Evolutionary conservation across 2,113 vertebrate species (phyloP), one percentile per base, ranked within the genome.

Genomic region (Dissostichus mawsoni): DNA sequence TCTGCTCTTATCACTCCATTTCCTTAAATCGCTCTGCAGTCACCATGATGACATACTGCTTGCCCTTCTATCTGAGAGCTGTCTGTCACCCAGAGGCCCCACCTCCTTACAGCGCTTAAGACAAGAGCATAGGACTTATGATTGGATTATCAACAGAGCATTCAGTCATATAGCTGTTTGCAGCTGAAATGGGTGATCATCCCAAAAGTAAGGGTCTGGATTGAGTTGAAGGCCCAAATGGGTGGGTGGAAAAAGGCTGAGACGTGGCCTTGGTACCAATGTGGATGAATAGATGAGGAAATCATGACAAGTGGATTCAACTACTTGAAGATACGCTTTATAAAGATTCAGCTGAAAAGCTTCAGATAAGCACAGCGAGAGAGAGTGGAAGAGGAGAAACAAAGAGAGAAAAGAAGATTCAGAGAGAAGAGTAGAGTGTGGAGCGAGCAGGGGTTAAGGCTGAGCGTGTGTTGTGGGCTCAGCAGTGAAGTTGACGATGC

Each of bases 1-100:
- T 90, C 80, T 93, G 89, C 90, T 90, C 88, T 92, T 92, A 89
- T 92, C 87, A 93, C 87, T 91, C 84, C 67, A 88, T 94, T 93
- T 92, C 87, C 90, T 90, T 89, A 89, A 92, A 89, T 81, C 17
- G 80, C 77, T 90, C 77, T 67, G 76, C 68, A 88, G 84, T 92
- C 88, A 90, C 86, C 77, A 86, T 52, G 83, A 90, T 92, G 92
- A 94, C 92, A 91, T 8, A 78, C 52, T 59, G 47, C 62, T 91
- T 93, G 90, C 86, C 92, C 91, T 90, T 93, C 90, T 82, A 75
- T 83, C 65, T 76, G 80, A 88, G 75, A 80, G 82, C 86, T 89
- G 86, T 85, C 91, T 77, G 65, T 92, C 89, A 92, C 66, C 25
- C 51, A 59, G 36, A 86, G 50, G 71, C 64, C 76, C 76, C 66